Conservation (phyloP, 2,797 vertebrate species). For the Pelodytes ibericus region DNA sequence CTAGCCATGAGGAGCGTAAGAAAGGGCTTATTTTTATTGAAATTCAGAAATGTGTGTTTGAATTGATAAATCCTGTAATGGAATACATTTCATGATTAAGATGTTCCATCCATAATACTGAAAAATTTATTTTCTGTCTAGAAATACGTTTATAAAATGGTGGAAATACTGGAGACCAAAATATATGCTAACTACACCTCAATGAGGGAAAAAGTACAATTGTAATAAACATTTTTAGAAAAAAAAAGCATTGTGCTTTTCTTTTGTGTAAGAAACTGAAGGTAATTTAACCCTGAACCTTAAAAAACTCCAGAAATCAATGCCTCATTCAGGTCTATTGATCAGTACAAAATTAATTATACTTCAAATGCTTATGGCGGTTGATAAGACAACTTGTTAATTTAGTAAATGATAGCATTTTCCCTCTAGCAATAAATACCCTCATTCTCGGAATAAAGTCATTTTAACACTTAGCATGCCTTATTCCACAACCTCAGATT, state of each 20-base stretch:
- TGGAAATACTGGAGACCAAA: conserved; percentile 10
- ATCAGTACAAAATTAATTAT: conserved; percentile 86
- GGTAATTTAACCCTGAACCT: conserved; percentile 62
- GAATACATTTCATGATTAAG: conserved; percentile 12
- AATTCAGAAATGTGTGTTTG: conserved; percentile 44
- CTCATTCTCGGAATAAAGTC: conserved; percentile 77
- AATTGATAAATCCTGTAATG: conserved; percentile 42
- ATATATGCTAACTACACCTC: conserved; percentile 52
- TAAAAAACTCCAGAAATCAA: conserved; percentile 76
- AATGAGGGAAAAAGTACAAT: conserved; percentile 10
- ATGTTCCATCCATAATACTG: not conserved
- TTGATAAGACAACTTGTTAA: conserved; percentile 86
- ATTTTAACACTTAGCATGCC: conserved; percentile 58
- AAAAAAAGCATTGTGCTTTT: not conserved
- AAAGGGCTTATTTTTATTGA: conserved; percentile 43
- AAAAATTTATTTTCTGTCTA: conserved; percentile 17
- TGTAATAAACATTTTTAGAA: conserved; percentile 20
- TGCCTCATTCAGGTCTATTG: conserved; percentile 83
- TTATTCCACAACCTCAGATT: not conserved
- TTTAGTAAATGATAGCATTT: conserved; percentile 83
- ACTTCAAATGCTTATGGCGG: conserved; percentile 79
- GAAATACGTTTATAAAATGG: conserved; percentile 57
- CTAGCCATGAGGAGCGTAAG: conserved; percentile 40
- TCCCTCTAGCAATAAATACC: conserved; percentile 82
- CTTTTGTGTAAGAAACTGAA: conserved; percentile 55